Evolutionary conservation across 2,113 vertebrate genomes (phyloP).

Genomic region (Ophiodon elongatus): DNA sequence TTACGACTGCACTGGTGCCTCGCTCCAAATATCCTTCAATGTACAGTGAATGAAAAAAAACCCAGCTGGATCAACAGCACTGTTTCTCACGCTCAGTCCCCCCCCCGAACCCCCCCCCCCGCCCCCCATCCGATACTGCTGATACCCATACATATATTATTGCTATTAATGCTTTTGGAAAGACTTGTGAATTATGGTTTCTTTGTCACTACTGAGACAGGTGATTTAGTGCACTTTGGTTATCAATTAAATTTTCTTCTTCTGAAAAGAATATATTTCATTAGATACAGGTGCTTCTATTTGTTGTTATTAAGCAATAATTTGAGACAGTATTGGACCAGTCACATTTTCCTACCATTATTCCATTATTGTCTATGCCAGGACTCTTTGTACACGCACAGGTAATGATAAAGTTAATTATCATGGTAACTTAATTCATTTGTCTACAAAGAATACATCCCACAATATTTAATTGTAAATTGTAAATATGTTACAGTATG

Average conservation of each 20-base stretch:
- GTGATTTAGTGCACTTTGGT: neutral
- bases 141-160: neutral
- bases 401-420: neutral
- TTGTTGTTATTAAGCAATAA: neutral
- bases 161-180: neutral
- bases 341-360: neutral
- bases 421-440: neutral
- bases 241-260: neutral
- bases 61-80: slow-evolving; percentile 50
- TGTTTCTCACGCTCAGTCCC: slow-evolving; percentile 37
- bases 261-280: neutral
- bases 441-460: neutral
- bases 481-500: neutral
- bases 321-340: neutral
- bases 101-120: no score
- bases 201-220: neutral
- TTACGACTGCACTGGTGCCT: slow-evolving; percentile 34
- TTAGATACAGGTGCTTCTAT: neutral
- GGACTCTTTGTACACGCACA: neutral
- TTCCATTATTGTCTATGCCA: neutral
- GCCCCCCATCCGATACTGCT: no score
- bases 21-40: slow-evolving; percentile 2
- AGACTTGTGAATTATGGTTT: neutral
- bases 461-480: no score
- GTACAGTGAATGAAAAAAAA: slow-evolving; percentile 28